Conservation (phyloP, 2,797 vertebrate species). For the Phoxinus dragarum region DNA sequence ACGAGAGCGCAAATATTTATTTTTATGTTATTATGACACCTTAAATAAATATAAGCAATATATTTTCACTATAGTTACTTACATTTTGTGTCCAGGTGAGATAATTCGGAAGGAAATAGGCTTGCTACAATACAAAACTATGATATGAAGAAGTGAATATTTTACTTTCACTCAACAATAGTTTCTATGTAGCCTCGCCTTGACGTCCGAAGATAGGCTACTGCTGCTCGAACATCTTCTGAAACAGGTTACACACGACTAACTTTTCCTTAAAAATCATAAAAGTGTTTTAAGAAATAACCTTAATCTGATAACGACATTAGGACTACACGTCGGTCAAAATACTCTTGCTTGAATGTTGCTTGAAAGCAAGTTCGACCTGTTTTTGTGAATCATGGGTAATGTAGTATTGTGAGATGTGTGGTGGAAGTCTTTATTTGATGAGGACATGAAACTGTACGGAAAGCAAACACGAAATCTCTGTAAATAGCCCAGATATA, state of each 20-base stretch:
- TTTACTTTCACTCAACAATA: background rate
- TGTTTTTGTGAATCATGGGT: constrained; percentile 17
- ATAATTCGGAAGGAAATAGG: background rate
- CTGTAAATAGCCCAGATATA: background rate
- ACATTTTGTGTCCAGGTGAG: background rate
- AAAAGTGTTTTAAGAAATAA: background rate
- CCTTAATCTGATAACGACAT: background rate
- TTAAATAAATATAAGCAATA: background rate
- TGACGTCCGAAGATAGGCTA: background rate
- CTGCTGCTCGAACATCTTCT: background rate
- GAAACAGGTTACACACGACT: background rate
- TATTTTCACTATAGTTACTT: background rate
- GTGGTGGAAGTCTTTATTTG: background rate
- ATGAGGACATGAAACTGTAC: background rate
- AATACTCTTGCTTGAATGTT: background rate
- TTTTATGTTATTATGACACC: background rate
- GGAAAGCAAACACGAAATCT: background rate
- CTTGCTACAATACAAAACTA: background rate
- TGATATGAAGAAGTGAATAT: background rate
- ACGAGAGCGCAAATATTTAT: background rate
- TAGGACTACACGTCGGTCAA: background rate
- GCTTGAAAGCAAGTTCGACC: constrained; percentile 1
- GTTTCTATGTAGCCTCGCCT: background rate
- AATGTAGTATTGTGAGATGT: background rate
- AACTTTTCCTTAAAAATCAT: background rate